phyloP scores from a whole-genome alignment of 1,140 invertebrate genomes.

The Pentalonia nigronervosa region DNA sequence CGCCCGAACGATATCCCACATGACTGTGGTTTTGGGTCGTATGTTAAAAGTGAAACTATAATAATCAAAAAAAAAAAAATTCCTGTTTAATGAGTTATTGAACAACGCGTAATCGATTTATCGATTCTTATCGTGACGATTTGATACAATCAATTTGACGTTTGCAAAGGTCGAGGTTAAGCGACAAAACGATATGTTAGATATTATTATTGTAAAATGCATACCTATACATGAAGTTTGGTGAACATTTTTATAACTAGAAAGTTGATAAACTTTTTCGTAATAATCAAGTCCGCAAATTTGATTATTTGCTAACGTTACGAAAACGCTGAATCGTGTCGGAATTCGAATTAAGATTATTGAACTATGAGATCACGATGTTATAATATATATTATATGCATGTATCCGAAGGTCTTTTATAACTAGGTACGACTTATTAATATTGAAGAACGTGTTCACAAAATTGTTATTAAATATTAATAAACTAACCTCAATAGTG shows the following conservation, averaged over 20 bases:
- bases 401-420: constrained; percentile 30
- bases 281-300: background rate
- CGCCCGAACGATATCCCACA: background rate
- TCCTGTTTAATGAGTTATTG: background rate
- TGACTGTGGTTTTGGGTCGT: background rate
- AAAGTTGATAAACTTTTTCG: background rate
- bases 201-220: too few relatives aligned
- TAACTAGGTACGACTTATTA: background rate
- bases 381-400: background rate
- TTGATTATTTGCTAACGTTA: background rate
- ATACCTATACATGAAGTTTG: too few relatives aligned
- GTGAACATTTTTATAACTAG: background rate
- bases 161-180: background rate
- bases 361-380: constrained; percentile 38
- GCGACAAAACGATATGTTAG: background rate
- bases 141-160: background rate
- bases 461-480: background rate
- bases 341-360: constrained; percentile 7
- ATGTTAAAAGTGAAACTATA: constrained; percentile 31
- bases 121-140: background rate
- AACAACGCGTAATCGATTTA: background rate
- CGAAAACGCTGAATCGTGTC: background rate
- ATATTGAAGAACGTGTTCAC: constrained; percentile 11
- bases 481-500: constrained; percentile 14
- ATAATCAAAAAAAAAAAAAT: background rate